A percentile compares a stretch with the other conserved stretches of the same genome.
Evolutionary conservation across 2,797 vertebrate species (phyloP).

Genomic region (Poeciliopsis presidionis): DNA sequence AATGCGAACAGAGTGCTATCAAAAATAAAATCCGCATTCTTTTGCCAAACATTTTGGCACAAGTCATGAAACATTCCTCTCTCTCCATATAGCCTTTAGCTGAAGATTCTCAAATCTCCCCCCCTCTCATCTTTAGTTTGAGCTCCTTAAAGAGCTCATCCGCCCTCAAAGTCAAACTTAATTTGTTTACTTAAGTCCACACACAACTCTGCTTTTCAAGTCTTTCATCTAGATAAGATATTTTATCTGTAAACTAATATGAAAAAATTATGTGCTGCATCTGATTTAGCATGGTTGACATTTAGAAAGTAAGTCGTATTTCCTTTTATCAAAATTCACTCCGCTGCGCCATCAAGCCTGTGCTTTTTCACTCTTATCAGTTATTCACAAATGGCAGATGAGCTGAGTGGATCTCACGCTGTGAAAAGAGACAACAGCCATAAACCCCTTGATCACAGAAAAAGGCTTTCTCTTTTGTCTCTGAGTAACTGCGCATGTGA

Average conservation of each 20-base stretch:
- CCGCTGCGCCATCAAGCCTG: slow-evolving; percentile 30
- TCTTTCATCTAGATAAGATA: slow-evolving; percentile 42
- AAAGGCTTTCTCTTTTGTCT: slow-evolving; percentile 55
- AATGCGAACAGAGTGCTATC: slow-evolving; percentile 11
- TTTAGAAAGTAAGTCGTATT: slow-evolving; percentile 55
- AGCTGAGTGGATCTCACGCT: slow-evolving; percentile 58
- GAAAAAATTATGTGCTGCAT: slow-evolving; percentile 24
- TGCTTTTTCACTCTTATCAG: slow-evolving; percentile 62
- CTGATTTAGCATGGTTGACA: slow-evolving; percentile 52
- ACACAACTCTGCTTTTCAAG: slow-evolving; percentile 11
- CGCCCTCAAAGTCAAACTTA: slow-evolving; percentile 38
- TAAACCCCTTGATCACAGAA: slow-evolving; percentile 57
- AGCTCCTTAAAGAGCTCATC: slow-evolving; percentile 20
- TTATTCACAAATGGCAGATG: slow-evolving; percentile 67
- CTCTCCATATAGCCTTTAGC: slow-evolving; percentile 20
- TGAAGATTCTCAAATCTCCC: slow-evolving; percentile 23
- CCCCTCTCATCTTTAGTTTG: slow-evolving; percentile 39
- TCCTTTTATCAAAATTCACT: slow-evolving; percentile 55
- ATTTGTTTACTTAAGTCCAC: slow-evolving; percentile 34
- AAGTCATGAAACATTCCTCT: slow-evolving; percentile 31
- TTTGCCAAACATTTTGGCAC: slow-evolving; percentile 30
- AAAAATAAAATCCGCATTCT: slow-evolving; percentile 38
- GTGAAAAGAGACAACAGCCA: slow-evolving; percentile 51
- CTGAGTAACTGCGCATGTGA: slow-evolving; percentile 12
- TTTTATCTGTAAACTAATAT: slow-evolving; percentile 26